phyloP scores from a whole-genome alignment of 2,113 vertebrate genomes.

The Silurus asotus region DNA sequence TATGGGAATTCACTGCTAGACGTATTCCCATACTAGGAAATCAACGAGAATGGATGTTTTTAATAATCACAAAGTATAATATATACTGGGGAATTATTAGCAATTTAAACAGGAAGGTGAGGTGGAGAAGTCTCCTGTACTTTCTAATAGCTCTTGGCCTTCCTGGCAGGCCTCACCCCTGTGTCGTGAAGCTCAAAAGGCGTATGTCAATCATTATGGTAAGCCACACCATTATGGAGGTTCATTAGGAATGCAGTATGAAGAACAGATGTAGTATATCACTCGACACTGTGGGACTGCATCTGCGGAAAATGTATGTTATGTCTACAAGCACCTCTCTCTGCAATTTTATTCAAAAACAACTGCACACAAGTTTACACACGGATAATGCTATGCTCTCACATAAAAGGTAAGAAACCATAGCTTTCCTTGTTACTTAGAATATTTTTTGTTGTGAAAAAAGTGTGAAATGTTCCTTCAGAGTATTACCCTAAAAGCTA shows the following conservation, averaged over 20 bases:
- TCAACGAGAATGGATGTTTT: background rate
- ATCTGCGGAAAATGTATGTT: slow-evolving; percentile 93
- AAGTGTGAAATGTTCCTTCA: background rate
- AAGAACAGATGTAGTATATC: slow-evolving; percentile 98
- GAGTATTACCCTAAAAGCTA: background rate
- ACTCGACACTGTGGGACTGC: slow-evolving; percentile 94
- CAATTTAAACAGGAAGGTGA: background rate
- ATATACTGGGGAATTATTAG: background rate
- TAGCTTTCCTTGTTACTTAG: background rate
- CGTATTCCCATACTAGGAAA: background rate
- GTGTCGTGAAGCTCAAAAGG: slow-evolving; percentile 94
- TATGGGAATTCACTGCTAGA: slow-evolving; percentile 19
- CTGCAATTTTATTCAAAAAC: slow-evolving; percentile 3
- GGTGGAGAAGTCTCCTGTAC: slow-evolving; percentile 50
- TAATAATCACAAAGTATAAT: slow-evolving; percentile 6
- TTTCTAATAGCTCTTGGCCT: slow-evolving; percentile 89
- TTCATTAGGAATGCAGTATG: slow-evolving; percentile 99
- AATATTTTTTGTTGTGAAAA: background rate
- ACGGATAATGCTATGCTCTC: background rate
- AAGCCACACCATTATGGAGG: slow-evolving; percentile 67
- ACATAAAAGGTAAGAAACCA: background rate
- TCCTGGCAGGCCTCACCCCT: slow-evolving; percentile 92
- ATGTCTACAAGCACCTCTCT: slow-evolving; percentile 50
- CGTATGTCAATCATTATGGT: slow-evolving; percentile 99
- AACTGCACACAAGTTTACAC: background rate